These are phyloP conservation scores for Chorisops tibialis DNA, from an alignment of 2,888 invertebrate species.

Conservation along the genomic window DNA sequence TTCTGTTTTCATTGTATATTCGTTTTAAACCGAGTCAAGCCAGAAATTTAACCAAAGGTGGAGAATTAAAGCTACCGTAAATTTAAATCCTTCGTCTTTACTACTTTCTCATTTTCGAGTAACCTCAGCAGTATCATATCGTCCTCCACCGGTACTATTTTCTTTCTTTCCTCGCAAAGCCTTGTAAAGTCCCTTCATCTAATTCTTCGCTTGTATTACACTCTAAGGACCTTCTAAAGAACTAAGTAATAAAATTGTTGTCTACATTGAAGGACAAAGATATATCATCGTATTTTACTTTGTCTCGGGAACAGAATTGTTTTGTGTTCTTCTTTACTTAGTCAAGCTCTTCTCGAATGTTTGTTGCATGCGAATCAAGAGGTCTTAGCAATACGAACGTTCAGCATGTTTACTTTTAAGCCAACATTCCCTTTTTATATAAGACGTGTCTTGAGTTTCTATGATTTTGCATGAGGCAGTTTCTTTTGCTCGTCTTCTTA, in stretches of 20 bases:
- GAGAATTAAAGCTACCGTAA: neutral
- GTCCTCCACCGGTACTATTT: neutral
- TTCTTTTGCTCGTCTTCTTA: neutral
- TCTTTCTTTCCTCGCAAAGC: neutral
- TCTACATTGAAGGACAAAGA: constrained; percentile 12
- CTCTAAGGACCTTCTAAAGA: constrained; percentile 8
- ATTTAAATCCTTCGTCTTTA: neutral
- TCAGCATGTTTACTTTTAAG: constrained; percentile 18
- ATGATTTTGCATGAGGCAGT: constrained; percentile 11
- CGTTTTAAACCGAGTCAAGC: too few species aligned
- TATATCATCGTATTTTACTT: constrained; percentile 16
- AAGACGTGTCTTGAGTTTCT: constrained; percentile 20
- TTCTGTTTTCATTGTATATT: neutral
- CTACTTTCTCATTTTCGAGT: neutral
- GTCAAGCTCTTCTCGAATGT: constrained; percentile 2
- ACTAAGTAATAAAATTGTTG: constrained; percentile 21
- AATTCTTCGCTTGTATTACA: neutral
- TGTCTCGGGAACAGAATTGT: neutral
- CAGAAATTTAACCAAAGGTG: neutral
- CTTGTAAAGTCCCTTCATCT: neutral
- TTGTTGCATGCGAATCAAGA: constrained; percentile 18
- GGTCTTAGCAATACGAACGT: constrained; percentile 18
- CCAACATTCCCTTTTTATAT: constrained; percentile 1
- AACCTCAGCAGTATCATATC: neutral
- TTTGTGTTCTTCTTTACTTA: constrained; percentile 11